Conservation (phyloP, 2,888 invertebrate species). For the Polyommatus iphigenia region DNA sequence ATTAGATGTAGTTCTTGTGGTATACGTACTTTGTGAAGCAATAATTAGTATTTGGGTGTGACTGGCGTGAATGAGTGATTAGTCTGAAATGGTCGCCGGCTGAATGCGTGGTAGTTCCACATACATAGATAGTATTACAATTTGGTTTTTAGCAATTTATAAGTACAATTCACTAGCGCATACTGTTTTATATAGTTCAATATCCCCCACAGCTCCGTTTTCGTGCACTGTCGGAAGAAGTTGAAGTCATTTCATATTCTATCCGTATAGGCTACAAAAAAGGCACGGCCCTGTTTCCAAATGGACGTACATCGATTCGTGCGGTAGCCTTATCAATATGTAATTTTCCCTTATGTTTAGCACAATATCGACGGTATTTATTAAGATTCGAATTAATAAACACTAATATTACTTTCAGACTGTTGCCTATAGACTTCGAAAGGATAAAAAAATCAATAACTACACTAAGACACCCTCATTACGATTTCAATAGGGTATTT, state of each 20-base stretch:
- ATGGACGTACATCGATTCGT: slow-evolving; percentile 64
- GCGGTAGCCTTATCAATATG: slow-evolving; percentile 46
- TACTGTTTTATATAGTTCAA: slow-evolving; percentile 22
- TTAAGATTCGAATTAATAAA: slow-evolving; percentile 21
- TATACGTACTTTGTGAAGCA: neutral
- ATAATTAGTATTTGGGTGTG: slow-evolving; percentile 40
- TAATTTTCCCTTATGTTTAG: slow-evolving; percentile 44
- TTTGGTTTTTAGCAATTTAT: neutral
- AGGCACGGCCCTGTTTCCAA: slow-evolving; percentile 72
- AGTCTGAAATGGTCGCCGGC: slow-evolving; percentile 47
- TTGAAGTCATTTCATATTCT: slow-evolving; percentile 33
- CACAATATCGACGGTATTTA: slow-evolving; percentile 38
- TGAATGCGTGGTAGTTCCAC: slow-evolving; percentile 42
- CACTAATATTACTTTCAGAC: neutral
- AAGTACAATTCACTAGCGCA: slow-evolving; percentile 16
- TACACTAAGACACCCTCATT: neutral
- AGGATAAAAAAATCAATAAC: slow-evolving; percentile 27
- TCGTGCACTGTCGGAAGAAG: neutral
- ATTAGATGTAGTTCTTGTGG: slow-evolving; percentile 14
- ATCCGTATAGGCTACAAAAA: slow-evolving; percentile 44
- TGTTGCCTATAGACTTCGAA: neutral
- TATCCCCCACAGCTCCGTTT: neutral
- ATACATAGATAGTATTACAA: slow-evolving; percentile 28
- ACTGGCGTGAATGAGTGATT: slow-evolving; percentile 38
- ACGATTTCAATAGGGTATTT: neutral